A percentile compares a stretch with the other conserved stretches of the same genome.
phyloP scores from a whole-genome alignment of 30 jellyfish, hydroid and myxozoan species.

The Haliclystus octoradiatus region DNA sequence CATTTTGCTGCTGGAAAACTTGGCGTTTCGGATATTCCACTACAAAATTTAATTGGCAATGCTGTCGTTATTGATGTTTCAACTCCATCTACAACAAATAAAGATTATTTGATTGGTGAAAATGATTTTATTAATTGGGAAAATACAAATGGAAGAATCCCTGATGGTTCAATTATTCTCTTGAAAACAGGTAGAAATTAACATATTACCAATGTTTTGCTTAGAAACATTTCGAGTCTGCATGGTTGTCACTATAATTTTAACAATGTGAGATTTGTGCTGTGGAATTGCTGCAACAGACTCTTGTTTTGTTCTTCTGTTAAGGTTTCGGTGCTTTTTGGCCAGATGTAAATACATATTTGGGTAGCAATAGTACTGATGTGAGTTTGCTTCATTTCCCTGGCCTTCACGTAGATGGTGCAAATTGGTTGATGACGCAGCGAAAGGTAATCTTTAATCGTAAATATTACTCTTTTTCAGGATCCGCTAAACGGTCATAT shows the following conservation, averaged over 20 bases:
- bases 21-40: slow-evolving; percentile 42
- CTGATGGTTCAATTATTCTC: slow-evolving; percentile 41
- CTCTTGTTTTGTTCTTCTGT: background rate
- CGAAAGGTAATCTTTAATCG: slow-evolving; percentile 83
- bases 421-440: slow-evolving; percentile 45
- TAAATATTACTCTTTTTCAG: no score
- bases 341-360: slow-evolving; percentile 53
- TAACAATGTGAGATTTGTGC: background rate
- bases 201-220: background rate
- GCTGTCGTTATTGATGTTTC: slow-evolving; percentile 55
- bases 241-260: background rate
- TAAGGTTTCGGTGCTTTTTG: slow-evolving; percentile 59
- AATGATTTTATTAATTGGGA: slow-evolving; percentile 42
- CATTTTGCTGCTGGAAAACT: slow-evolving; percentile 53
- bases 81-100: slow-evolving; percentile 12
- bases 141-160: slow-evolving; percentile 25
- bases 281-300: background rate
- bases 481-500: no score
- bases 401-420: slow-evolving; percentile 66
- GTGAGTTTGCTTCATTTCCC: slow-evolving; percentile 66
- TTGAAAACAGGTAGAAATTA: slow-evolving; percentile 42
- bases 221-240: no score
- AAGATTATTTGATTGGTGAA: slow-evolving; percentile 31
- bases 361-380: slow-evolving; percentile 51
- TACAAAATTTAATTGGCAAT: slow-evolving; percentile 34